Percentiles rank a stretch among this genome's conserved stretches.
Evolutionary conservation across 2,113 vertebrate species (phyloP).

Genomic region (Axis porcinus): DNA sequence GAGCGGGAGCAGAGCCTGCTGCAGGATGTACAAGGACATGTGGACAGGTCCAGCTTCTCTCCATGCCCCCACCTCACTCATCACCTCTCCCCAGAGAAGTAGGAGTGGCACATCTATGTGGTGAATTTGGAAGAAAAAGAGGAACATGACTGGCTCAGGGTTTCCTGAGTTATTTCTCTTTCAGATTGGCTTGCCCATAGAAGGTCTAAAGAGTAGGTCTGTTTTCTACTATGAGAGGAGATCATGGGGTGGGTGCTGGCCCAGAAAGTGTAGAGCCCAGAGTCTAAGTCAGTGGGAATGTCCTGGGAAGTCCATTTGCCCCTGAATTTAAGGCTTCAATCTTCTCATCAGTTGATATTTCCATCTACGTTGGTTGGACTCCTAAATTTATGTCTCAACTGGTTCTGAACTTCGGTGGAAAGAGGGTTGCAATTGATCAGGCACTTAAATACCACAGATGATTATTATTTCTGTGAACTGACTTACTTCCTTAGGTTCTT

Average conservation of each 20-base stretch:
- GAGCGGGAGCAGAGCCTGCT: not conserved
- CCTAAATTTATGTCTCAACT: conserved; percentile 4
- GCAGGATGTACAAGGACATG: not conserved
- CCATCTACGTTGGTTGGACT: not conserved
- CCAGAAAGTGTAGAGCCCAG: not conserved
- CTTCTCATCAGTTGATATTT: not conserved
- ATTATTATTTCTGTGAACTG: not conserved
- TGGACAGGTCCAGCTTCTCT: not conserved
- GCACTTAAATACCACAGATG: not conserved
- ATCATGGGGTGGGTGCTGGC: not conserved
- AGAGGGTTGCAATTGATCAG: not conserved
- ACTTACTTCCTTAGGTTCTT: not conserved
- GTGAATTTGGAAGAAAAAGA: not conserved
- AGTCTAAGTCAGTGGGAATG: not conserved
- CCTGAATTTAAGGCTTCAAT: not conserved
- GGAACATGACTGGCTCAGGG: not conserved
- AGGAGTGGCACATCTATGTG: not conserved
- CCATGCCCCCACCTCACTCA: not conserved
- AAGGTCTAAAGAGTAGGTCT: not conserved
- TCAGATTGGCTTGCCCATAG: not conserved
- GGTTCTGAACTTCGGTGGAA: not conserved
- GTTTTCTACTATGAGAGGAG: not conserved
- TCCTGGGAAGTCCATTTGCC: not conserved
- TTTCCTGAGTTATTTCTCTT: not conserved
- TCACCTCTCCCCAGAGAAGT: not conserved